phyloP scores from a whole-genome alignment of 2,888 invertebrate genomes.

The Caenorhabditis doughertyi region DNA sequence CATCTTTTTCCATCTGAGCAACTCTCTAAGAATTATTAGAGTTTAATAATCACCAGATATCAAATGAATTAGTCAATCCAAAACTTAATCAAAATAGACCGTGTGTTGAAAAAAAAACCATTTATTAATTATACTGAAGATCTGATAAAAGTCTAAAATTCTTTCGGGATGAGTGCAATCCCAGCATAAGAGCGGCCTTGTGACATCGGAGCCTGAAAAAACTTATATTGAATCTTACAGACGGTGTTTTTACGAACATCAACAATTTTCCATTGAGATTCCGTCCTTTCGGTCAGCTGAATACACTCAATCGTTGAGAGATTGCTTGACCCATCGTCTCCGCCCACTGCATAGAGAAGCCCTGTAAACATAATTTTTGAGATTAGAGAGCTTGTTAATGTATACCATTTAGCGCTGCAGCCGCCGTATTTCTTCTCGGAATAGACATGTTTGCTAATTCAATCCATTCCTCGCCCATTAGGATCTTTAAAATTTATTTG shows the following conservation, averaged over 20 bases:
- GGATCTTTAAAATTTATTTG: too few species aligned
- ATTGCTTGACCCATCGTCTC: conserved; percentile 66
- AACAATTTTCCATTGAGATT: conserved; percentile 51
- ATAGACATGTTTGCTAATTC: conserved; percentile 47
- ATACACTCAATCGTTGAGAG: conserved; percentile 61
- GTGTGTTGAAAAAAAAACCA: neutral
- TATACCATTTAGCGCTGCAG: conserved; percentile 52
- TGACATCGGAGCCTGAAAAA: conserved; percentile 56
- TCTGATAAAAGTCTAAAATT: neutral
- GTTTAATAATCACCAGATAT: conserved; percentile 36
- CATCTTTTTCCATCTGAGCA: conserved; percentile 43
- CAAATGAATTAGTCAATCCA: conserved; percentile 28
- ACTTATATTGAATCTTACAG: neutral
- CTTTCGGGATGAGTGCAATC: conserved; percentile 56
- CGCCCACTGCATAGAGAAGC: conserved; percentile 61
- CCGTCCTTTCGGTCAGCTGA: conserved; percentile 47
- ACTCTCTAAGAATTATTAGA: neutral
- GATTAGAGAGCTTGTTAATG: neutral
- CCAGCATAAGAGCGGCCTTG: conserved; percentile 63
- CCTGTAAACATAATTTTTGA: conserved; percentile 7
- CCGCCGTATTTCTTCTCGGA: conserved; percentile 49
- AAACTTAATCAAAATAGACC: neutral
- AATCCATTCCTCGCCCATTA: conserved; percentile 50
- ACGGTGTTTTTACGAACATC: conserved; percentile 21
- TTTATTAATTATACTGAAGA: conserved; percentile 2